phyloP scores from a whole-genome alignment of 2,797 vertebrate genomes.

The Bucorvus abyssinicus region DNA sequence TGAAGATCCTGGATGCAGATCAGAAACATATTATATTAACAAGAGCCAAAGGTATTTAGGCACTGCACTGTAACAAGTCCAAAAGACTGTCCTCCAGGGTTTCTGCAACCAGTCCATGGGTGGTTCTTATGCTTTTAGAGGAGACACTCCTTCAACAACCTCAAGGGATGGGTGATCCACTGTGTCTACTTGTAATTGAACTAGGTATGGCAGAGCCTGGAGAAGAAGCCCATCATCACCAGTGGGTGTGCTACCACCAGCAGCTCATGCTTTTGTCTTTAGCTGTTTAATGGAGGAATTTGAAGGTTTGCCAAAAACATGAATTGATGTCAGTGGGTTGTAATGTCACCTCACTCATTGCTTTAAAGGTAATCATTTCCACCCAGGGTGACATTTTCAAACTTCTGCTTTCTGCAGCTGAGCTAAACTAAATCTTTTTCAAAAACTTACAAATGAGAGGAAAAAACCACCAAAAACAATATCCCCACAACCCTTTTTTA shows the following conservation, averaged over 20 bases:
- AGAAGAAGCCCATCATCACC: neutral
- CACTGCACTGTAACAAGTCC: neutral
- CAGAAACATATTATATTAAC: neutral
- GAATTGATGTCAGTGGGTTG: neutral
- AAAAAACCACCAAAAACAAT: neutral
- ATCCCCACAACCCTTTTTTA: neutral
- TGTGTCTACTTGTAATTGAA: neutral
- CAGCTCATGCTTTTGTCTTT: fast-evolving
- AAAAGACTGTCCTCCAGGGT: neutral
- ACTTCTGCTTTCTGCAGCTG: constrained; percentile 14
- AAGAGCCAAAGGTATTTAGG: neutral
- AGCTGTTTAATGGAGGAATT: neutral
- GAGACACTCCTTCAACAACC: neutral
- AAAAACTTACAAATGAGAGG: neutral
- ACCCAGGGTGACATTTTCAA: constrained; percentile 55
- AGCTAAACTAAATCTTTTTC: constrained; percentile 13
- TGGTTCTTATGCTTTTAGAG: neutral
- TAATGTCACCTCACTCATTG: neutral
- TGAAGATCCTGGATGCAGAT: neutral
- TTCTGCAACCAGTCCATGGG: neutral
- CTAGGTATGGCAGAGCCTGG: neutral
- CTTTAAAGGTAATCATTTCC: constrained; percentile 32
- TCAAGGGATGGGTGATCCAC: neutral
- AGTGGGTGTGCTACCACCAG: neutral
- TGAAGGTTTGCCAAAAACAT: neutral